Conservation (phyloP, 2,888 invertebrate species). For the Onthophagus sagittarius region DNA sequence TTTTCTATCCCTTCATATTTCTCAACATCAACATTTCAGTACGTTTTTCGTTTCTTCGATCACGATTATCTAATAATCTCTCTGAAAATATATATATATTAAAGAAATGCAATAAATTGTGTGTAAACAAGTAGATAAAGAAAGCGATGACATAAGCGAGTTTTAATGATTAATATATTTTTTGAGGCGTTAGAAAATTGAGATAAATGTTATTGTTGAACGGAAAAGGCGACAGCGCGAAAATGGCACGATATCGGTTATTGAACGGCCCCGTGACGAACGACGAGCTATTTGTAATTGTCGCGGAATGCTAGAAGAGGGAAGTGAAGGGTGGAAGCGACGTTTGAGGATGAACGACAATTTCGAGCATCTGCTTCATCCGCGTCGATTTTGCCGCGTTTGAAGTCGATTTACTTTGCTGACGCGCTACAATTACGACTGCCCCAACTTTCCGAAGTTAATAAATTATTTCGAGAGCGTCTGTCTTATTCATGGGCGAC, state of each 20-base stretch:
- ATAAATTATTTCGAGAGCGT: neutral
- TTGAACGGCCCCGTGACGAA: constrained; percentile 9
- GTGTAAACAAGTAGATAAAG: constrained; percentile 1
- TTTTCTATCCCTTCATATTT: neutral
- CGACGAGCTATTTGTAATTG: constrained; percentile 12
- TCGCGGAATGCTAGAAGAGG: neutral
- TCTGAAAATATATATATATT: too few relatives aligned
- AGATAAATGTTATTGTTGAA: constrained; percentile 18
- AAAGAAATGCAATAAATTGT: constrained; percentile 2
- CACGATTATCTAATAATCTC: neutral
- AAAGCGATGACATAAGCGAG: neutral
- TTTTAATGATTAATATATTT: constrained; percentile 16
- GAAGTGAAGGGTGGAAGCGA: constrained; percentile 2
- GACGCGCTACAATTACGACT: neutral
- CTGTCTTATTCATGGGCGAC: neutral
- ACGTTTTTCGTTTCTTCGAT: neutral
- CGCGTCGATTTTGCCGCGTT: neutral
- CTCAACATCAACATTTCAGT: neutral
- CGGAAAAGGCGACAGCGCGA: constrained; percentile 11
- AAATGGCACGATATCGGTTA: constrained; percentile 8
- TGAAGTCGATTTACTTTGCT: neutral
- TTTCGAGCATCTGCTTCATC: constrained; percentile 4
- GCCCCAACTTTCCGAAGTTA: neutral
- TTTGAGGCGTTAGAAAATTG: constrained; percentile 21
- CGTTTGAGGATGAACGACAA: neutral